These are phyloP conservation scores for Rousettus madagascariensis DNA, from an alignment of 2,797 vertebrate species.

Conservation along the genomic window DNA sequence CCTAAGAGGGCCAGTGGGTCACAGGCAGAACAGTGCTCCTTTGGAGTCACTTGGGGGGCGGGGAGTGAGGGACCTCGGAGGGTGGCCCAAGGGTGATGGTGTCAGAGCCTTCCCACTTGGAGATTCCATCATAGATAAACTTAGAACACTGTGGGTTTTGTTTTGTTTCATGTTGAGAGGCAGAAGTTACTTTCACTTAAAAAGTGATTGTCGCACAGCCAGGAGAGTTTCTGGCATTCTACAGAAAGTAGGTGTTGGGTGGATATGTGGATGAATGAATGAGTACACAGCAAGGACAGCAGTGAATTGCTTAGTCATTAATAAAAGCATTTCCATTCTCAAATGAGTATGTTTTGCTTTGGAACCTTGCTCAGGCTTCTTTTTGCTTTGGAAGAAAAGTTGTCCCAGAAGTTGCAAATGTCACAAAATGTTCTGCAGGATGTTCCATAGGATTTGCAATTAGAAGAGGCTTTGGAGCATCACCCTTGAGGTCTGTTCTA, in stretches of 20 bases:
- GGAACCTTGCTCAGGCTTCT: not conserved
- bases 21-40: not conserved
- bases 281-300: not conserved
- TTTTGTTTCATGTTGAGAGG: conserved; percentile 4
- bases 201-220: not conserved
- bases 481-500: conserved; percentile 69
- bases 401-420: conserved; percentile 61
- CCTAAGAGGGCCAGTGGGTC: not conserved
- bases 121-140: not conserved
- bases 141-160: not conserved
- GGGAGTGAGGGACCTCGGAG: not conserved
- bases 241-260: not conserved
- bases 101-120: not conserved
- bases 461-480: conserved; percentile 67
- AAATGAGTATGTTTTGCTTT: conserved; percentile 28
- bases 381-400: conserved; percentile 53
- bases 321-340: not conserved
- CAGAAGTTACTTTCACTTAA: not conserved
- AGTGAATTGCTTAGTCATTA: not conserved
- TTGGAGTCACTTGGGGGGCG: not conserved
- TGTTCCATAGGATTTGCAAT: conserved; percentile 73
- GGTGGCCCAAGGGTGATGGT: not conserved
- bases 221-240: not conserved
- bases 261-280: not conserved
- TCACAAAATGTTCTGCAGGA: conserved; percentile 65